Percentiles rank a stretch among this genome's conserved stretches.
phyloP scores from a whole-genome alignment of 2,113 vertebrate genomes.

The Platysternon megacephalum region DNA sequence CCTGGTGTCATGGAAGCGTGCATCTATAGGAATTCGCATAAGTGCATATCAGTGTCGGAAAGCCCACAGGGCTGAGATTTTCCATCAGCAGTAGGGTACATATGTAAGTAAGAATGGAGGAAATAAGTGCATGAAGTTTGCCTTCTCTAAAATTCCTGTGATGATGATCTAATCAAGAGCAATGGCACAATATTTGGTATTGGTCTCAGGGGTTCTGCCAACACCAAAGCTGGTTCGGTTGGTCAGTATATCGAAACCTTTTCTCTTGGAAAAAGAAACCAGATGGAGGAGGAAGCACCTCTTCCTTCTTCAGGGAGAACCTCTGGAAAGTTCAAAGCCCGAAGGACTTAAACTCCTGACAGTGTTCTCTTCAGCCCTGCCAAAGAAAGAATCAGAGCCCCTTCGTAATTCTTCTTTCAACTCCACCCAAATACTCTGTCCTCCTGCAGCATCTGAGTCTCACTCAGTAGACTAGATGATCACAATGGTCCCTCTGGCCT shows the following conservation, averaged over 20 bases:
- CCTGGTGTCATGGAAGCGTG: accelerated
- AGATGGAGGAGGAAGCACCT: background rate
- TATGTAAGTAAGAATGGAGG: background rate
- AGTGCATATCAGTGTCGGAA: background rate
- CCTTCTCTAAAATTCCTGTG: background rate
- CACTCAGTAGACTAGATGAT: background rate
- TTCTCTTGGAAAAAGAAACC: background rate
- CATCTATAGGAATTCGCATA: background rate
- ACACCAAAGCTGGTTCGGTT: background rate
- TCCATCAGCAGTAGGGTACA: background rate
- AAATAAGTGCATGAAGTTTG: background rate
- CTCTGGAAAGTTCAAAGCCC: background rate
- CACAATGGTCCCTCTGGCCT: background rate
- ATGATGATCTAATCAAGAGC: background rate
- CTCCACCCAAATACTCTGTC: constrained; percentile 38
- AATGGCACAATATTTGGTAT: background rate
- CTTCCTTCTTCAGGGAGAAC: background rate
- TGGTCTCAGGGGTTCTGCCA: background rate
- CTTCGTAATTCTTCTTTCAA: constrained; percentile 56
- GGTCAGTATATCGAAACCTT: background rate
- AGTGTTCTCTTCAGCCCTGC: background rate
- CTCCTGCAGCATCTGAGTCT: constrained; percentile 27
- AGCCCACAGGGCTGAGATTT: background rate
- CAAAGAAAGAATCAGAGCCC: constrained; percentile 12
- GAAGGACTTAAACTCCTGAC: background rate